These are phyloP conservation scores for Muscicapa comitata DNA, from an alignment of 2,797 vertebrate genomes.

Conservation along the genomic window DNA sequence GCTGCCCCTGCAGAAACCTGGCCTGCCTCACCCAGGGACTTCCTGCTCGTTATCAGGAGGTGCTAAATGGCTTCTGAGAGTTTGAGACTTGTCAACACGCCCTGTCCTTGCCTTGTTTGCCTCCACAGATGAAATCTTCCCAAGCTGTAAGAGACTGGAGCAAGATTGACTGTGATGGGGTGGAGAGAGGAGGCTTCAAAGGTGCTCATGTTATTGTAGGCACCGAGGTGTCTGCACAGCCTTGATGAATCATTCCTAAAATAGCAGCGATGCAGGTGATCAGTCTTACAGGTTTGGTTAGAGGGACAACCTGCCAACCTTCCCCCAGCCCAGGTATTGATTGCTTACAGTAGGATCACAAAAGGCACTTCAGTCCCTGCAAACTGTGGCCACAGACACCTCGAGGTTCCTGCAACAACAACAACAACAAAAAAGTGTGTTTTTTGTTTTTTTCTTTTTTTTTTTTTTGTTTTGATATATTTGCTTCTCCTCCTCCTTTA, in stretches of 20 bases:
- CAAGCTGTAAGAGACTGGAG: not conserved
- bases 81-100: not conserved
- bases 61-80: not conserved
- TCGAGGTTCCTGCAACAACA: not conserved
- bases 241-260: constrained; percentile 66
- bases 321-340: constrained; percentile 18
- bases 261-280: constrained; percentile 39
- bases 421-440: not conserved
- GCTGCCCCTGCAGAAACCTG: not conserved
- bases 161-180: not conserved
- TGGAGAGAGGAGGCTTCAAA: not conserved
- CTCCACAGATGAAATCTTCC: not conserved
- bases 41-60: not conserved
- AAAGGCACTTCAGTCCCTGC: not conserved
- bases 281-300: constrained; percentile 35
- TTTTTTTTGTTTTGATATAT: not conserved
- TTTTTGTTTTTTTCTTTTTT: too few relatives aligned
- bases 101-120: not conserved
- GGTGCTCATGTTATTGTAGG: constrained; percentile 22
- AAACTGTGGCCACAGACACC: not conserved
- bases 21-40: not conserved
- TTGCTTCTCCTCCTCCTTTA: not conserved
- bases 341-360: constrained; percentile 3
- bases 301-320: constrained; percentile 30
- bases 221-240: constrained; percentile 14